Base-by-base conservation (phyloP, 2,797 vertebrate genomes). In the Luscinia megarhynchos region DNA sequence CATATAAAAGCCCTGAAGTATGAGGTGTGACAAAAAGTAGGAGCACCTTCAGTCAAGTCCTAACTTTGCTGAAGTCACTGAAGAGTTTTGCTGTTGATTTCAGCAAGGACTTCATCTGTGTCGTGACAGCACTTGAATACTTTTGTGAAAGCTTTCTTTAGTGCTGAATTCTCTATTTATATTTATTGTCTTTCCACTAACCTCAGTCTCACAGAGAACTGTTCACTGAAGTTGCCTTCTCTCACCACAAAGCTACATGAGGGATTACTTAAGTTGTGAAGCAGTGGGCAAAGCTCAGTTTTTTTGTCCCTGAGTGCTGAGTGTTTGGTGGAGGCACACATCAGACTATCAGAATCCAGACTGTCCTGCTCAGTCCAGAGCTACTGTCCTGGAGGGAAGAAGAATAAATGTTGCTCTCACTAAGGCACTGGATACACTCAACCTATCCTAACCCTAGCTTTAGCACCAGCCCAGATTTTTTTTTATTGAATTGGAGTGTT, bases 181-280 rank as follows among this genome's bases (percentile, higher is more conserved):
- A 74, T 79, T 89, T 90, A 87, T 79, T 96, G 91, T 94, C 87
- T 92, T 93, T 89, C 84, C 81, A 45, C 59, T 87, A 80, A 83
- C 81, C 75, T 92, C 89, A 96, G 78, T 59, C 87, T 92, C 81
- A 68, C 41, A 82, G 84, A 67, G 45, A 30, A 40, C 74, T 94
- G 80, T 75, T 96, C 87, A 84, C 87, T 92, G 68, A 94, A 84
- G 41, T 69, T 93, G 89, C 87, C 84, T 92, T 89, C 84, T 67
- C 53, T 82, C 87, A 92, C 68, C 87, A 41, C 87, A 91, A n/a
- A 89, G 59, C 91, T 89, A 21, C 89, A 79, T 62, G 51, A 92
- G 84, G 92, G 68, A 87, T 90, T 79, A 89, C 67, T 96, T 93
- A 89, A 82, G 87, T n/a, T 84, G 58, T 41, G 19, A 87, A 76